Conservation (phyloP, 2,113 vertebrate species). For the Nettapus auritus region DNA sequence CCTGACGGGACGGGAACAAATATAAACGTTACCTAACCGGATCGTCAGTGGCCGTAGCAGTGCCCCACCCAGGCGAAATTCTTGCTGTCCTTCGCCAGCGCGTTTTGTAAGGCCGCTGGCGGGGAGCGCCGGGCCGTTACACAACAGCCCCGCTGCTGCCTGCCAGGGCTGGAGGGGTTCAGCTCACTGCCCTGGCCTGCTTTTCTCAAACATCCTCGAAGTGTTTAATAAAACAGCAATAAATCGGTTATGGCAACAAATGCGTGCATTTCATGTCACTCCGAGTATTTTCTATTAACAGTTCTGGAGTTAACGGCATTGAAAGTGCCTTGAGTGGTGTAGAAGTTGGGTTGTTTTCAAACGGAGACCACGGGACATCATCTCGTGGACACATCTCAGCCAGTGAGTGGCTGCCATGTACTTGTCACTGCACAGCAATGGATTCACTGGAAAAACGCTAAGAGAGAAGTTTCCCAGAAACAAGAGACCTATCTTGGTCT, state of each 20-base stretch:
- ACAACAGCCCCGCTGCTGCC: no score
- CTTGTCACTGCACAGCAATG: accelerated
- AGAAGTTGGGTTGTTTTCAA: accelerated
- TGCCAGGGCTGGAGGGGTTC: background rate
- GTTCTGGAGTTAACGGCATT: accelerated
- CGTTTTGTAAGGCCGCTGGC: no score
- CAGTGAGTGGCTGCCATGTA: accelerated
- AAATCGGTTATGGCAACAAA: accelerated
- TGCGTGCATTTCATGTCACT: accelerated
- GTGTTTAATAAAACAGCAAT: accelerated
- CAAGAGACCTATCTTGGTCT: no score
- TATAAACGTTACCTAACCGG: no score
- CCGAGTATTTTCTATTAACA: background rate
- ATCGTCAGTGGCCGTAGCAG: no score
- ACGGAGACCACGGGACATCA: background rate
- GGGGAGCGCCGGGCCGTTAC: no score
- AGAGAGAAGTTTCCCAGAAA: background rate
- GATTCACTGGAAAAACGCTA: background rate
- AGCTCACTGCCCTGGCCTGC: background rate
- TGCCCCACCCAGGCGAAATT: no score
- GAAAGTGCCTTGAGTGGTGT: background rate
- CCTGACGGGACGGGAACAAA: no score
- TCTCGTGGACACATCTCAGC: accelerated
- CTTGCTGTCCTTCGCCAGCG: no score
- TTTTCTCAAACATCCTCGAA: background rate